phyloP scores from a whole-genome alignment of 2,113 vertebrate species.

The Corythaeola cristata region DNA sequence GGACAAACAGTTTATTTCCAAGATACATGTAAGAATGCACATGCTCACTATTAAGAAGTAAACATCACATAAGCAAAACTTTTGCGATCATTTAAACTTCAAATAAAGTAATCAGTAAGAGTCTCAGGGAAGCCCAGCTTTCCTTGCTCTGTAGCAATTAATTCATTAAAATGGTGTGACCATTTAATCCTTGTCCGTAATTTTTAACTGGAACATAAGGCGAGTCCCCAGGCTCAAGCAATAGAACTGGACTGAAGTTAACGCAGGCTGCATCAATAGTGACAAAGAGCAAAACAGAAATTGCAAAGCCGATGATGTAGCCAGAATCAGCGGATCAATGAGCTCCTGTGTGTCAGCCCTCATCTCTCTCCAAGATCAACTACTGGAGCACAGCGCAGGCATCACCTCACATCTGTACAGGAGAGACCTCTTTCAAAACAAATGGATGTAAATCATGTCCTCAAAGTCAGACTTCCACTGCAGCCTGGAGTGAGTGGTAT shows the following conservation, averaged over 20 bases:
- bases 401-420: not conserved
- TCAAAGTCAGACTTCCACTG: not conserved
- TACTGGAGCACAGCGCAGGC: not conserved
- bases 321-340: not conserved
- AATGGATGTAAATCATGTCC: not conserved
- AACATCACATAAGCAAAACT: not conserved
- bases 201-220: not conserved
- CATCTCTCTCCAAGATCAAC: not conserved
- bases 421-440: not conserved
- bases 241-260: not conserved
- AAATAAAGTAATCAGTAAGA: not conserved
- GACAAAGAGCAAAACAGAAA: not conserved
- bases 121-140: not conserved
- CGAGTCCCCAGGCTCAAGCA: not conserved
- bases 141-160: not conserved
- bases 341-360: not conserved
- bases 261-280: not conserved
- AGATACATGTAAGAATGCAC: not conserved
- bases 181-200: not conserved
- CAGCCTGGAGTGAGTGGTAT: not conserved
- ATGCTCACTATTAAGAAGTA: not conserved
- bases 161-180: not conserved
- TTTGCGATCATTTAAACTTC: not conserved
- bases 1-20: not conserved
- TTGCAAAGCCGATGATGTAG: rapidly evolving